Evolutionary conservation across 2,888 invertebrate species (phyloP).

Genomic region (Prenolepis imparis): DNA sequence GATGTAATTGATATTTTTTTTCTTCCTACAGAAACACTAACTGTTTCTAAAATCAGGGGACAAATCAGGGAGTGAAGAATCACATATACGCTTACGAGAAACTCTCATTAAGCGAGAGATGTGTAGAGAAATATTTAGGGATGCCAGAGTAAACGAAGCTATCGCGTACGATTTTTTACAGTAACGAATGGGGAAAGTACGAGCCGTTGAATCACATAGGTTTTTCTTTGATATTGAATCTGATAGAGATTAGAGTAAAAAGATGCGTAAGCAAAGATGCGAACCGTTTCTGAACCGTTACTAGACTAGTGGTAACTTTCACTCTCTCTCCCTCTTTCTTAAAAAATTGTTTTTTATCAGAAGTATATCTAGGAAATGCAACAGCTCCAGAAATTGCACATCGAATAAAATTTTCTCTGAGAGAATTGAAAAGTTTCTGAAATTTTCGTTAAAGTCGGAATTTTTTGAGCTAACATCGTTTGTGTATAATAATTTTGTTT

Average conservation of each 20-base stretch:
- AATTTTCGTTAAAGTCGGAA: constrained; percentile 9
- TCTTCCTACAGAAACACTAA: background rate
- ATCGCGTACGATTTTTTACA: background rate
- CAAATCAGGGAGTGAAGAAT: constrained; percentile 39
- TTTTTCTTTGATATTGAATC: constrained; percentile 38
- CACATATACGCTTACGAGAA: constrained; percentile 20
- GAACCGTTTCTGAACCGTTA: constrained; percentile 52
- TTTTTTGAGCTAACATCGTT: background rate
- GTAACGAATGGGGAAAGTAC: background rate
- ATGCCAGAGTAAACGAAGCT: background rate
- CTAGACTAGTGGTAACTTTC: constrained; percentile 61
- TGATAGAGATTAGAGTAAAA: constrained; percentile 55
- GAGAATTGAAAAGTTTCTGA: background rate
- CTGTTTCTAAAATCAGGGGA: constrained; percentile 17
- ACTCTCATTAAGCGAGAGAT: constrained; percentile 74
- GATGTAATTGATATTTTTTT: constrained; percentile 9
- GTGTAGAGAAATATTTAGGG: constrained; percentile 56
- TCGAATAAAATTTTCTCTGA: constrained; percentile 4
- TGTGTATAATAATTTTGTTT: constrained; percentile 12
- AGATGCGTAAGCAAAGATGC: constrained; percentile 48
- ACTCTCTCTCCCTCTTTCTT: constrained; percentile 21
- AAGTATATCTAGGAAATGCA: background rate
- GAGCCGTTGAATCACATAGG: background rate
- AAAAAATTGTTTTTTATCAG: constrained; percentile 9
- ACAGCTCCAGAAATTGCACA: constrained; percentile 1